Evolutionary conservation across 2,797 vertebrate genomes (phyloP).

Genomic region (Tadarida brasiliensis): DNA sequence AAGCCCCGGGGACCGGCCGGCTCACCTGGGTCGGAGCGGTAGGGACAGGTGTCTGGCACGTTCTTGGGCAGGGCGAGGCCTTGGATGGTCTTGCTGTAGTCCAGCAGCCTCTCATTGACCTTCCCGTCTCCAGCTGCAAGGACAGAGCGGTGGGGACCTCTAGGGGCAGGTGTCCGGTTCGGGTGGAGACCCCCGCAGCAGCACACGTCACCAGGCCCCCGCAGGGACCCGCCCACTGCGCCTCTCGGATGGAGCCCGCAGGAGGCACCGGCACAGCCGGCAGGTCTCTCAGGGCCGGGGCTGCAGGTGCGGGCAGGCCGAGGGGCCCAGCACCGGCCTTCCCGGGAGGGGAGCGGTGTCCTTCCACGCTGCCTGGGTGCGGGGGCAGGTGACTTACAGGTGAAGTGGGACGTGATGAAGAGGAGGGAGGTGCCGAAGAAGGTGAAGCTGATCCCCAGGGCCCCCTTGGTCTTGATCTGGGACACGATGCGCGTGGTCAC

Average conservation of each 20-base stretch:
- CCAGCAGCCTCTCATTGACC: constrained; percentile 95
- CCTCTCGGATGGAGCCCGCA: background rate
- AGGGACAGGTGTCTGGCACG: constrained; percentile 97
- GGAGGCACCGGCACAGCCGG: accelerated
- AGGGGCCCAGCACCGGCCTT: background rate
- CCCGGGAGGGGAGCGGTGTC: accelerated
- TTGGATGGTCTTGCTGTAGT: constrained; percentile 97
- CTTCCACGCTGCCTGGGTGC: accelerated
- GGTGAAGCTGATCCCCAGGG: constrained; percentile 94
- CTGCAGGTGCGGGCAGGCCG: accelerated
- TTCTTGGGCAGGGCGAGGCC: constrained; percentile 94
- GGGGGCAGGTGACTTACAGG: constrained; percentile 91
- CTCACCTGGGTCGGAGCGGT: constrained; percentile 95
- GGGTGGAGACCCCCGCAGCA: background rate
- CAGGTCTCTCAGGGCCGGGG: background rate
- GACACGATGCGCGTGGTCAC: constrained; percentile 98
- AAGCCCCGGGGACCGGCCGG: background rate
- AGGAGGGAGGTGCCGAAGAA: constrained; percentile 99
- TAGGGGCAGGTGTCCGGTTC: background rate
- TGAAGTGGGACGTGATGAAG: constrained; percentile 99
- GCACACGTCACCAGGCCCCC: accelerated
- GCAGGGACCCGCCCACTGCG: accelerated
- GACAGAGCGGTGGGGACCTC: background rate
- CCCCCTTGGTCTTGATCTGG: constrained; percentile 99
- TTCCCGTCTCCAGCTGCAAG: constrained; percentile 95